Conservation (phyloP, 2,113 vertebrate genomes). For the Trematomus loennbergii region DNA sequence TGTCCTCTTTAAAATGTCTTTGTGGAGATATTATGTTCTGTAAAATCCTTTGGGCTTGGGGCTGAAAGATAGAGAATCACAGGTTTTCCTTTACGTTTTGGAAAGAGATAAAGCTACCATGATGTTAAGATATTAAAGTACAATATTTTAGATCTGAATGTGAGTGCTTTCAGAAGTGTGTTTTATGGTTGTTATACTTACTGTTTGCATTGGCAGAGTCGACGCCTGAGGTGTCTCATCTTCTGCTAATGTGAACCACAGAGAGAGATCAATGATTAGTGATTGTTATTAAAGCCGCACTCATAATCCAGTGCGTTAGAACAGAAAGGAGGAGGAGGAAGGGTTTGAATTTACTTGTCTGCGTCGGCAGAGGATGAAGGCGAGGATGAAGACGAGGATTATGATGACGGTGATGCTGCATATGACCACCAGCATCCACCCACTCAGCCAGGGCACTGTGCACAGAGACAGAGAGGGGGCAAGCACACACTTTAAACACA, state of each 20-base stretch:
- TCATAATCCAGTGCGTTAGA: background rate
- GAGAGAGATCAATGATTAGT: constrained; percentile 18
- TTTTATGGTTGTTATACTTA: constrained; percentile 61
- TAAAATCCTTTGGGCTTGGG: constrained; percentile 82
- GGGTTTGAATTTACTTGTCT: constrained; percentile 62
- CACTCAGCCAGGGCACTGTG: constrained; percentile 63
- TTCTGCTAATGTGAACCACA: constrained; percentile 48
- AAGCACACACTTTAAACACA: background rate
- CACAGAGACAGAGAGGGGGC: constrained; percentile 25
- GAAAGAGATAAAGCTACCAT: background rate
- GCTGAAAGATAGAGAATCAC: constrained; percentile 69
- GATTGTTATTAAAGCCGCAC: background rate
- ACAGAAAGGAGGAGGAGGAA: constrained; percentile 10
- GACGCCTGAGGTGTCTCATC: constrained; percentile 56
- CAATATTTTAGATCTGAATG: constrained; percentile 10
- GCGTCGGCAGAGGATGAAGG: constrained; percentile 55
- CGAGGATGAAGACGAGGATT: constrained; percentile 69
- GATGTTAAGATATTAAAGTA: background rate
- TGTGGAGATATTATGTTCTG: constrained; percentile 57
- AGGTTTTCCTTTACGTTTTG: constrained; percentile 29
- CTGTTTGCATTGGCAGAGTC: constrained; percentile 80
- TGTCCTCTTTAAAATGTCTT: constrained; percentile 38
- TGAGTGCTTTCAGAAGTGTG: too few relatives aligned
- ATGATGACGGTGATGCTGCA: constrained; percentile 58
- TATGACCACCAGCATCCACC: constrained; percentile 75